These are phyloP conservation scores for Malacosoma neustria DNA, from an alignment of 2,888 invertebrate genomes.

Conservation along the genomic window DNA sequence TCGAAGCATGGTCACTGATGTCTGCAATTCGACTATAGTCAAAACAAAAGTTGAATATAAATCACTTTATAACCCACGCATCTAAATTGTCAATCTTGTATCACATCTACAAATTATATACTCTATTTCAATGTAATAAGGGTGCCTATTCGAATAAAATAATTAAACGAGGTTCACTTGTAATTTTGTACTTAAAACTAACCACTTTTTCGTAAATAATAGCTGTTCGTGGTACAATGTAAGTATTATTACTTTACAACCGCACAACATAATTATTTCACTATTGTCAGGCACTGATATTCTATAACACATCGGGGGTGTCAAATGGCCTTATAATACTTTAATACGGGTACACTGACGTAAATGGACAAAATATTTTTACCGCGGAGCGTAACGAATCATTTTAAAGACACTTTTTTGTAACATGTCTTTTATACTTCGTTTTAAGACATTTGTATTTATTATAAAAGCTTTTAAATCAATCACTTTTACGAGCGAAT, in stretches of 20 bases:
- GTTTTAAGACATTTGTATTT: constrained; percentile 1
- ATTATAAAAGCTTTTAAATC: constrained; percentile 4
- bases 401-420: constrained; percentile 25
- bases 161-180: neutral
- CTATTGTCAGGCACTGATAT: constrained; percentile 41
- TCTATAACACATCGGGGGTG: constrained; percentile 55
- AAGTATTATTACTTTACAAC: constrained; percentile 54
- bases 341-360: constrained; percentile 37
- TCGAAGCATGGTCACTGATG: constrained; percentile 64
- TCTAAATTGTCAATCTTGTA: constrained; percentile 21
- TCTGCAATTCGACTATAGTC: constrained; percentile 48
- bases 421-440: constrained; percentile 3
- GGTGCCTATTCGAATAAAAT: constrained; percentile 4
- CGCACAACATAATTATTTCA: constrained; percentile 58
- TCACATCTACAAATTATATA: constrained; percentile 15
- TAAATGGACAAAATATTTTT: constrained; percentile 60
- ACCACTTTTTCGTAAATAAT: constrained; percentile 66
- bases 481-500: neutral
- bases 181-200: constrained; percentile 16
- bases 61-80: constrained; percentile 55
- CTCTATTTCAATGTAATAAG: constrained; percentile 21
- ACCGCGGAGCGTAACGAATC: constrained; percentile 59
- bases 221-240: constrained; percentile 47
- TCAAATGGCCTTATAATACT: constrained; percentile 36
- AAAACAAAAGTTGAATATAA: constrained; percentile 71